Evolutionary conservation across 2,888 invertebrate genomes (phyloP).

Genomic region (Vesta saturnalis): DNA sequence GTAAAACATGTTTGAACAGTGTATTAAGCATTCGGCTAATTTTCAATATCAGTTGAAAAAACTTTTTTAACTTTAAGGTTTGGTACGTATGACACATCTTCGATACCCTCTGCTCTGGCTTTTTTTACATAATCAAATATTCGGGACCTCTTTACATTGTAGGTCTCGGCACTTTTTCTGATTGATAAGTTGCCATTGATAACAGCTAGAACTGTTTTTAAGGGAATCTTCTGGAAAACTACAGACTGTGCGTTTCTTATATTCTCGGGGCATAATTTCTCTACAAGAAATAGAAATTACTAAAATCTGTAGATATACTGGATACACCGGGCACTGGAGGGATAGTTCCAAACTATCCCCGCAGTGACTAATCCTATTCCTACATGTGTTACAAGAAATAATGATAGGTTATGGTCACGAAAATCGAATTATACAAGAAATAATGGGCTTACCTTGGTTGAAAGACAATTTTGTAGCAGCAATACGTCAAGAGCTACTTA

Average conservation of each 20-base stretch:
- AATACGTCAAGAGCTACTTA: too few relatives aligned
- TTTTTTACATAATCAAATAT: neutral
- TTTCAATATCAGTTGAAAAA: neutral
- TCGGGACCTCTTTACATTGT: neutral
- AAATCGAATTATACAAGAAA: too few relatives aligned
- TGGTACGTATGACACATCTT: neutral
- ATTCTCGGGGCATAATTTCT: neutral
- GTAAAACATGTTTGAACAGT: neutral
- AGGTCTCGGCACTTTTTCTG: neutral
- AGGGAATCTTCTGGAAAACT: neutral
- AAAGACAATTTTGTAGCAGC: too few relatives aligned
- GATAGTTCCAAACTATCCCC: too few relatives aligned
- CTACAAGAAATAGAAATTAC: too few relatives aligned
- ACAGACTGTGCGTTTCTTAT: neutral
- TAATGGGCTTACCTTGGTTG: too few relatives aligned
- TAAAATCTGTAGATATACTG: too few relatives aligned
- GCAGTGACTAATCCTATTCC: too few relatives aligned
- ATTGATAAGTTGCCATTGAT: neutral
- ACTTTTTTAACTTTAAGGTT: neutral
- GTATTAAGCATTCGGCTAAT: neutral
- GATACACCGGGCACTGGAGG: too few relatives aligned
- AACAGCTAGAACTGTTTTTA: neutral
- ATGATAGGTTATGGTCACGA: too few relatives aligned
- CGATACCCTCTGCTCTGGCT: neutral
- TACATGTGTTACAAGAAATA: too few relatives aligned